Evolutionary conservation across 2,888 invertebrate species (phyloP), one percentile per base, ranked within the genome.

Genomic region (Geotrupes spiniger): DNA sequence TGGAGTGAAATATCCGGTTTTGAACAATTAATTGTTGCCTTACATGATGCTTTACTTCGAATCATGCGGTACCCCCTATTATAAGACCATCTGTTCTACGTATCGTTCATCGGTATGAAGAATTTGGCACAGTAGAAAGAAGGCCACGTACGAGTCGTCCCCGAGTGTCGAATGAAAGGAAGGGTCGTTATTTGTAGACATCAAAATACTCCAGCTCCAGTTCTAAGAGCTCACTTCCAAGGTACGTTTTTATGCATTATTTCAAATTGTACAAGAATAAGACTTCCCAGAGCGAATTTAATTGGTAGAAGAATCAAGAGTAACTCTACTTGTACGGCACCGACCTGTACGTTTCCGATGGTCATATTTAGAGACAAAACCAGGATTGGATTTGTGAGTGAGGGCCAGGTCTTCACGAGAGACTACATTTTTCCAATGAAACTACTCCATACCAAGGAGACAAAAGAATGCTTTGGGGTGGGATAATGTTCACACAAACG

Each of bases 81-180:
- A n/a, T n/a, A n/a, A n/a, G n/a, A n/a, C n/a, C n/a, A n/a, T n/a
- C n/a, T n/a, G n/a, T n/a, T n/a, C n/a, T n/a, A n/a, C n/a, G n/a
- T 12, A 3, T 36, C n/a, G 4, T 36, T 4, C 11, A 9, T 2
- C 3, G 12, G 14, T 36, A 36, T 8, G 36, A 12, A 36, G 36
- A 2, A 9, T 4, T 4, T 4, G 36, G 11, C 14, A 12, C 36
- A 12, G 36, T 36, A 15, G 36, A 36, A 36, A 36, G 36, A 9
- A 36, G 36, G 14, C 36, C 36, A 15, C 36, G 11, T 36, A 12
- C 36, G 11, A 15, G 36, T 11, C 36, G 11, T 36, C 36, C 36
- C 8, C 3, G 11, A 36, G 36, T 36, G 36, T 36, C 36, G 36
- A 36, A 36, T 36, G 11, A 36, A 36, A 36, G 36, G 36, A 15